Evolutionary conservation across 2,113 vertebrate species (phyloP).

Genomic region (Melanocharis versteri): DNA sequence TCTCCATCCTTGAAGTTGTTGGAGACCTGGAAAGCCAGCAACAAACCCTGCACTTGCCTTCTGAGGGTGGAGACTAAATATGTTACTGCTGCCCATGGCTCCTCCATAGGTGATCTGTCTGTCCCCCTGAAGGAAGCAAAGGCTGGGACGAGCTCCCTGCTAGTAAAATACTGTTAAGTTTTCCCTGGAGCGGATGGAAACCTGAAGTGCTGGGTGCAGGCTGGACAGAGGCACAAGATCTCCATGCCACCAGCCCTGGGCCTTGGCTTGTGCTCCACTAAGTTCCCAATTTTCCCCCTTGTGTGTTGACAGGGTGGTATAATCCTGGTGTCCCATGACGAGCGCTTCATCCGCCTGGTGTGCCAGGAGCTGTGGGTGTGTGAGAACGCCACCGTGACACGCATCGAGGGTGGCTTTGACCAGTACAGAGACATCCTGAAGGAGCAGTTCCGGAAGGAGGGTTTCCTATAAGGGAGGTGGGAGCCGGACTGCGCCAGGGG

Average conservation of each 20-base stretch:
- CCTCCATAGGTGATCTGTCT: accelerated
- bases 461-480: conserved; percentile 83
- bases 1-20: background rate
- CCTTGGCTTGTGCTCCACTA: background rate
- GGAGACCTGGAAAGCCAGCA: background rate
- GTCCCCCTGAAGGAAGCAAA: background rate
- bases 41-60: background rate
- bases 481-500: background rate
- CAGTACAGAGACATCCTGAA: conserved; percentile 94
- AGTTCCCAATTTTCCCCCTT: background rate
- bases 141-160: background rate
- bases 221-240: background rate
- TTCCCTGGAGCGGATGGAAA: background rate
- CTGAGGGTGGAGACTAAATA: background rate
- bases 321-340: conserved; percentile 93
- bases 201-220: background rate
- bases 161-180: background rate
- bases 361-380: conserved; percentile 97
- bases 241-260: background rate
- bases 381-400: conserved; percentile 75
- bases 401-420: conserved; percentile 93
- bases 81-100: background rate
- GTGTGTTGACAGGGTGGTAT: conserved; percentile 82
- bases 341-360: conserved; percentile 92
- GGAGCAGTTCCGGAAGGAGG: conserved; percentile 95